Evolutionary conservation across 1,140 invertebrate genomes (phyloP).

Genomic region (Heliconius eleuchia): DNA sequence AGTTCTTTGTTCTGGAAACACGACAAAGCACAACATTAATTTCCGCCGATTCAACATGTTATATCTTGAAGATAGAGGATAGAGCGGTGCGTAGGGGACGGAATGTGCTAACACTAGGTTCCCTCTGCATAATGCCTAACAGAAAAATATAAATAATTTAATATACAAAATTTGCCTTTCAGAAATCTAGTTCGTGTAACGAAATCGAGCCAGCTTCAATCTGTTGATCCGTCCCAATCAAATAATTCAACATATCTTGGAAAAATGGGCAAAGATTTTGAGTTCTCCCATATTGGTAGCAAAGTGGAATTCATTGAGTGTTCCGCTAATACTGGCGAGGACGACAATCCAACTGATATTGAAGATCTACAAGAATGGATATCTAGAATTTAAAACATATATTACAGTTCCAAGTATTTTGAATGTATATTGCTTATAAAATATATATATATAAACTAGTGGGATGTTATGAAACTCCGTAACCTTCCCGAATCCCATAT

Average conservation of each 20-base stretch:
- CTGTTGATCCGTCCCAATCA: slow-evolving; percentile 85
- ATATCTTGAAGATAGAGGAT: too few relatives aligned
- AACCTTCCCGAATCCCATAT: too few relatives aligned
- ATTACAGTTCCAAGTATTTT: slow-evolving; percentile 4
- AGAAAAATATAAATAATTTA: neutral
- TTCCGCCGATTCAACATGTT: too few relatives aligned
- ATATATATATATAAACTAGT: neutral
- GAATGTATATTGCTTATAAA: neutral
- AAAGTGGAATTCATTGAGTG: slow-evolving; percentile 89
- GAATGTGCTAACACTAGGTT: too few relatives aligned
- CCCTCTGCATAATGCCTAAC: too few relatives aligned
- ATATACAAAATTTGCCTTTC: slow-evolving; percentile 31
- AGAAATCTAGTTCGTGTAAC: slow-evolving; percentile 90
- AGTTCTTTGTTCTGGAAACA: too few relatives aligned
- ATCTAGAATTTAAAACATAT: slow-evolving; percentile 73
- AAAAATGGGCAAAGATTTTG: slow-evolving; percentile 89
- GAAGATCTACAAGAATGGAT: slow-evolving; percentile 85
- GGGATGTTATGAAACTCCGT: too few relatives aligned
- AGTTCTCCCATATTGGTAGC: slow-evolving; percentile 87
- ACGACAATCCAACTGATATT: slow-evolving; percentile 82
- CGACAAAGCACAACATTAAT: too few relatives aligned
- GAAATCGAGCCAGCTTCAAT: slow-evolving; percentile 88
- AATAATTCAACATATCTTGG: slow-evolving; percentile 85
- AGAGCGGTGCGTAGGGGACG: too few relatives aligned
- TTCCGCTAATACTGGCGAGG: slow-evolving; percentile 83